A percentile compares a stretch with the other conserved stretches of the same genome.
These are phyloP conservation scores for Imbricaverruca yamaguchii DNA, from an alignment of 2,888 invertebrate species.

Conservation along the genomic window DNA sequence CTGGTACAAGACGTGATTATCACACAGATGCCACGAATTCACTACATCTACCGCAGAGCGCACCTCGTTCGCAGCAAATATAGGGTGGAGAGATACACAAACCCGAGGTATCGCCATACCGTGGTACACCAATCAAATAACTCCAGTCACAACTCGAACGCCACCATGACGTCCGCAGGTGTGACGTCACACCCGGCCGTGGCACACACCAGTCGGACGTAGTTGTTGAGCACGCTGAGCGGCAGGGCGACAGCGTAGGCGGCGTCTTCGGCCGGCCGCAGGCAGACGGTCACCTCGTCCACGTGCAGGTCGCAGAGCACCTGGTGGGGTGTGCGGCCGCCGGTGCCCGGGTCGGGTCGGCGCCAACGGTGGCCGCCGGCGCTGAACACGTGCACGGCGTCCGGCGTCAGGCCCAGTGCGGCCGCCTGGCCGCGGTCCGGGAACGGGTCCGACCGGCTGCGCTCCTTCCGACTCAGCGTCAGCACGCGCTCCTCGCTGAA, in stretches of 20 bases:
- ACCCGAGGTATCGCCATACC: no score
- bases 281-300: background rate
- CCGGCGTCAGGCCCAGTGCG: background rate
- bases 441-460: slow-evolving; percentile 9
- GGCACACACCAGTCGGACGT: background rate
- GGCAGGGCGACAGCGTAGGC: slow-evolving; percentile 1
- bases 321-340: background rate
- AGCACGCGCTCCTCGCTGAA: background rate
- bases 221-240: background rate
- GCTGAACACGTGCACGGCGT: background rate
- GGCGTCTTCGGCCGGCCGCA: slow-evolving; percentile 14
- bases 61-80: no score
- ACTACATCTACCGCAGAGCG: no score
- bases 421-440: slow-evolving; percentile 4
- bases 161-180: no score
- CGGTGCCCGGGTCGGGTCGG: background rate
- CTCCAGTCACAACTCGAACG: no score
- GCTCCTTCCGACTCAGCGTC: slow-evolving; percentile 9
- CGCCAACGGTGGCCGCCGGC: background rate
- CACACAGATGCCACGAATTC: no score
- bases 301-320: background rate
- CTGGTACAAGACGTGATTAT: no score
- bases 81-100: no score
- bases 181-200: no score
- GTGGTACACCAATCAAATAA: no score